A percentile compares a stretch with the other conserved stretches of the same genome.
These are phyloP conservation scores for Machaerirhynchus nigripectus DNA, from an alignment of 2,113 vertebrate genomes.

Conservation along the genomic window DNA sequence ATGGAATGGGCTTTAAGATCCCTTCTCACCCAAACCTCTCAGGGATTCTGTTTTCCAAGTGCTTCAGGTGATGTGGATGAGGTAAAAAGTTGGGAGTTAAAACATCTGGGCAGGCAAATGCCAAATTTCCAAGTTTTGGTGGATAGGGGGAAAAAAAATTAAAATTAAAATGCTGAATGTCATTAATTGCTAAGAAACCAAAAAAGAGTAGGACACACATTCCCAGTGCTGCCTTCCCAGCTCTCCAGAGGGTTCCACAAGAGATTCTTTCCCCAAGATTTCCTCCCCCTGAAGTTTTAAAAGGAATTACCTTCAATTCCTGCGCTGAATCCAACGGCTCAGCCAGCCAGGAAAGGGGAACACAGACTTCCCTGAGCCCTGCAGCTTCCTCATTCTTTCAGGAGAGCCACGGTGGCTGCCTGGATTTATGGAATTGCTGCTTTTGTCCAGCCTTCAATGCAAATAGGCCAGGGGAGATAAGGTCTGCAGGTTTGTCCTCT, in stretches of 20 bases:
- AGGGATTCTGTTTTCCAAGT: not conserved
- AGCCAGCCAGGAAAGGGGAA: not conserved
- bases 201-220: not conserved
- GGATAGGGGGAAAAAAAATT: fast-evolving
- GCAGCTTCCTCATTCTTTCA: slow-evolving; percentile 32
- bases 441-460: slow-evolving; percentile 49
- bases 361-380: not conserved
- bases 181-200: not conserved
- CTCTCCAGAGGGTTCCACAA: fast-evolving
- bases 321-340: not conserved
- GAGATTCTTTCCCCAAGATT: not conserved
- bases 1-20: not conserved
- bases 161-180: too few species aligned
- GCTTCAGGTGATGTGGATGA: fast-evolving
- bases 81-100: not conserved
- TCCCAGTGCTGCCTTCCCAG: not conserved
- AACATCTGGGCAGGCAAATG: not conserved
- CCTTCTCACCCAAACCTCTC: not conserved
- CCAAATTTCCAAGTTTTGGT: not conserved
- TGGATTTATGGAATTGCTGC: slow-evolving; percentile 18
- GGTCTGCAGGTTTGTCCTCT: not conserved
- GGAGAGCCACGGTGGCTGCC: not conserved
- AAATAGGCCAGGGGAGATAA: slow-evolving; percentile 24
- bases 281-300: not conserved
- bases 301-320: slow-evolving; percentile 7